Evolutionary conservation across 2,797 vertebrate genomes (phyloP), one percentile per base, ranked within the genome.

Genomic region (Mormyrus proboscirostris): DNA sequence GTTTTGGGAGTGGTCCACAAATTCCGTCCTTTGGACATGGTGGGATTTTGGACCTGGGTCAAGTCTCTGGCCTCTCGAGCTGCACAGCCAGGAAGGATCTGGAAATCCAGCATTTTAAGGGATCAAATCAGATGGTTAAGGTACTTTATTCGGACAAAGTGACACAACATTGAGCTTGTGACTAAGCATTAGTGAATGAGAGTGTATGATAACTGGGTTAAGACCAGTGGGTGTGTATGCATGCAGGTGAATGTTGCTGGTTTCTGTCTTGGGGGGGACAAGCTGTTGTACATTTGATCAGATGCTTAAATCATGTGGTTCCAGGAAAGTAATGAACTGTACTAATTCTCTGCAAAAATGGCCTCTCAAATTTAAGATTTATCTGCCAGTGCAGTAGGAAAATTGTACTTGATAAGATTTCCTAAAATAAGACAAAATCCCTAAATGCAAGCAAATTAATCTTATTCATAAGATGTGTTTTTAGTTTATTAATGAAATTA

Each of bases 161-260:
- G 55, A 59, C 92, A 92, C 93, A 91, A 89, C 91, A 93, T 91
- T 90, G 88, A 90, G 87, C 73, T 88, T 50, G 90, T 89, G 89
- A 90, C 91, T 88, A 89, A 86, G 62, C 86, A 25, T 7, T 88
- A 83, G 79, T 38, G 84, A 89, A 89, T 76, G 5, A 87, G 82
- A 86, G 89, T 19, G 29, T 47, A 29, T 29, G 5, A n/a, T 9
- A 65, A 22, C 19, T 51, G 38, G 84, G 73, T 62, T 84, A 53
- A 89, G 83, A 89, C 33, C 76, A n/a, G 14, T 47, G 44, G 14
- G 41, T 29, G 8, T 1, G 65, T 55, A 88, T 69, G 86, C 89
- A 88, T 83, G 6, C 50, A 91, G 16, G 55, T 57, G 5, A 57
- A 57, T n/a, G 19, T 53, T n/a, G n/a, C n/a, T n/a, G n/a, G n/a